Conservation (phyloP, 2,888 invertebrate genomes). For the Rhamnusium bicolor region DNA sequence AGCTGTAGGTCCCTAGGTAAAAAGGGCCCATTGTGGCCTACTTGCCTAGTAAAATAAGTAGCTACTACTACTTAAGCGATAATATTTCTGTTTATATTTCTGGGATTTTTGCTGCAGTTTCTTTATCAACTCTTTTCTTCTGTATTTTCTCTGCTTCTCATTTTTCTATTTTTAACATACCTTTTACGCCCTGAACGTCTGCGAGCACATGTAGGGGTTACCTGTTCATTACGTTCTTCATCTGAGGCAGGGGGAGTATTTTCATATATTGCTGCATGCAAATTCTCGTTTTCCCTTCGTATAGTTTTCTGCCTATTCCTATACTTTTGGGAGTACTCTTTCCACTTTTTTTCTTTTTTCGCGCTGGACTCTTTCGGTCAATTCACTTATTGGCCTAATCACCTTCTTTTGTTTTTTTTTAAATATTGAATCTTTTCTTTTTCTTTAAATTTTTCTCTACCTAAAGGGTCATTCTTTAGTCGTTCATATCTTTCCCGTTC, state of each 20-base stretch:
- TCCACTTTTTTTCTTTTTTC: background rate
- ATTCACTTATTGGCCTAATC: background rate
- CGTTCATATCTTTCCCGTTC: background rate
- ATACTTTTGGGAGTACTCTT: background rate
- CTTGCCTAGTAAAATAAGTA: too few species aligned
- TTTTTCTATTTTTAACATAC: background rate
- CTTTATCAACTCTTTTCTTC: background rate
- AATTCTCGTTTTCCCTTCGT: background rate
- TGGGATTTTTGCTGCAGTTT: background rate
- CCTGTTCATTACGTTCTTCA: background rate
- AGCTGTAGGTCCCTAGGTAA: too few species aligned
- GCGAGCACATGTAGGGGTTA: background rate
- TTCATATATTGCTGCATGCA: background rate
- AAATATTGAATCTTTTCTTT: constrained; percentile 1
- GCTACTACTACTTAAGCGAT: too few species aligned
- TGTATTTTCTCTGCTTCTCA: background rate
- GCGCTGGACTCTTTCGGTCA: background rate
- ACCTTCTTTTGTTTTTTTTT: background rate
- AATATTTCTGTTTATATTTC: background rate
- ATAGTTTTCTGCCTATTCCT: background rate
- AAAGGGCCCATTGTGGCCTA: too few species aligned
- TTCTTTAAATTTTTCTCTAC: background rate
- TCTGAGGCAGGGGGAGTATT: background rate
- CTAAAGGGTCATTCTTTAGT: background rate
- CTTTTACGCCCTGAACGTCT: background rate